These are phyloP conservation scores for Xyrauchen texanus DNA, from an alignment of 2,113 vertebrate genomes.

Conservation along the genomic window DNA sequence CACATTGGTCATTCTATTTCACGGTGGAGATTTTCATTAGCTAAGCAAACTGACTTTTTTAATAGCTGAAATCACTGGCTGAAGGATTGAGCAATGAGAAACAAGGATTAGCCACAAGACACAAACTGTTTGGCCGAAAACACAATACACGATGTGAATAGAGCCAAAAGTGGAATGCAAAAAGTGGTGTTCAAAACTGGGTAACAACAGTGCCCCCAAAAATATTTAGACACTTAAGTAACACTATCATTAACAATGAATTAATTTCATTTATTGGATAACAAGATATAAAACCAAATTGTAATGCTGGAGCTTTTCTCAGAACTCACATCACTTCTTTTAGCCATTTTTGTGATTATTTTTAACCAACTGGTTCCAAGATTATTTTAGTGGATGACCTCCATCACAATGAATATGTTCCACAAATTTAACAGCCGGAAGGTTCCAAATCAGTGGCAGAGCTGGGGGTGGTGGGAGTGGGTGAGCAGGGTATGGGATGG, in stretches of 20 bases:
- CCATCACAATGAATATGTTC: no score
- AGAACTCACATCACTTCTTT: background rate
- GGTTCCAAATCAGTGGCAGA: no score
- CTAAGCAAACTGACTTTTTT: slow-evolving; percentile 52
- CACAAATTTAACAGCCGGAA: no score
- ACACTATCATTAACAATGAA: background rate
- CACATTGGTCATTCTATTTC: slow-evolving; percentile 78
- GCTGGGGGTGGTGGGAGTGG: no score
- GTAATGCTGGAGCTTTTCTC: background rate
- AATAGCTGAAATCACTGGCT: slow-evolving; percentile 8
- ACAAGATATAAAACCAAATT: background rate
- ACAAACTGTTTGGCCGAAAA: background rate
- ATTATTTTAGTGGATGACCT: no score
- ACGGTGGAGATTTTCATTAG: slow-evolving; percentile 78
- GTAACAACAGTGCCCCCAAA: background rate
- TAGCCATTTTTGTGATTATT: background rate
- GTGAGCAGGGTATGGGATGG: no score
- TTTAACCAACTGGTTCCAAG: background rate
- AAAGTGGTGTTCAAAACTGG: background rate
- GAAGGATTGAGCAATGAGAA: background rate
- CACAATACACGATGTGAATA: no score
- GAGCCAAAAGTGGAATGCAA: no score
- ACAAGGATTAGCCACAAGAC: background rate
- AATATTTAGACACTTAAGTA: background rate
- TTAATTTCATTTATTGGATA: background rate